Conservation (phyloP, 2,888 invertebrate genomes). For the Sphecodes monilicornis region DNA sequence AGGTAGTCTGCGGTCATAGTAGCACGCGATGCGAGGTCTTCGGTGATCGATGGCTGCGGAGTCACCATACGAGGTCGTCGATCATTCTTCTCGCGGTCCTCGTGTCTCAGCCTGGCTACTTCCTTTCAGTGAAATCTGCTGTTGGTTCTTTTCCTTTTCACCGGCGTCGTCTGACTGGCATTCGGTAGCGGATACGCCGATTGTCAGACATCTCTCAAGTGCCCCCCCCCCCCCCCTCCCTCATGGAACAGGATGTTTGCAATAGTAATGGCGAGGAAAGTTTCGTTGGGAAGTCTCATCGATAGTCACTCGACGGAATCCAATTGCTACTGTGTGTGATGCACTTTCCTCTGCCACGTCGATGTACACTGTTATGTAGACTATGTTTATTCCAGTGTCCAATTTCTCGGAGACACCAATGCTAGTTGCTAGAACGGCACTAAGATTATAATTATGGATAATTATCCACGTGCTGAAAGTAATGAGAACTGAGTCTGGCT, state of each 20-base stretch:
- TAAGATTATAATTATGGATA: too few species aligned
- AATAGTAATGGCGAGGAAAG: constrained; percentile 37
- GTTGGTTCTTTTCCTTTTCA: constrained; percentile 22
- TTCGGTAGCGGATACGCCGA: constrained; percentile 61
- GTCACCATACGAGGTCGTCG: constrained; percentile 51
- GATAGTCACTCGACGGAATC: constrained; percentile 19
- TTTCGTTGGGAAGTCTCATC: constrained; percentile 17
- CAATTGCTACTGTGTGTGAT: background rate
- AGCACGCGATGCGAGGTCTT: constrained; percentile 62
- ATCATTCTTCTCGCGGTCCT: constrained; percentile 61
- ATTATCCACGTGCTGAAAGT: too few species aligned
- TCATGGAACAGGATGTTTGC: constrained; percentile 20
- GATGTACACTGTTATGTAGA: background rate
- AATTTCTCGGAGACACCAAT: too few species aligned
- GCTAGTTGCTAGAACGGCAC: too few species aligned
- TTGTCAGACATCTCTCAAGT: constrained; percentile 49
- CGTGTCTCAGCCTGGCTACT: constrained; percentile 44
- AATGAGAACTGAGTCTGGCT: too few species aligned
- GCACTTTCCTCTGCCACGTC: background rate
- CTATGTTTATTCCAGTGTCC: background rate
- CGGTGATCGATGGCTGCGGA: constrained; percentile 64
- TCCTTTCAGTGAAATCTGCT: constrained; percentile 42
- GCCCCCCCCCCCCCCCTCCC: constrained; percentile 12
- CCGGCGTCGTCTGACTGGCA: constrained; percentile 58
- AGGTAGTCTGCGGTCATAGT: constrained; percentile 45